Conservation (phyloP, 2,797 vertebrate genomes). For the Tragelaphus oryx region DNA sequence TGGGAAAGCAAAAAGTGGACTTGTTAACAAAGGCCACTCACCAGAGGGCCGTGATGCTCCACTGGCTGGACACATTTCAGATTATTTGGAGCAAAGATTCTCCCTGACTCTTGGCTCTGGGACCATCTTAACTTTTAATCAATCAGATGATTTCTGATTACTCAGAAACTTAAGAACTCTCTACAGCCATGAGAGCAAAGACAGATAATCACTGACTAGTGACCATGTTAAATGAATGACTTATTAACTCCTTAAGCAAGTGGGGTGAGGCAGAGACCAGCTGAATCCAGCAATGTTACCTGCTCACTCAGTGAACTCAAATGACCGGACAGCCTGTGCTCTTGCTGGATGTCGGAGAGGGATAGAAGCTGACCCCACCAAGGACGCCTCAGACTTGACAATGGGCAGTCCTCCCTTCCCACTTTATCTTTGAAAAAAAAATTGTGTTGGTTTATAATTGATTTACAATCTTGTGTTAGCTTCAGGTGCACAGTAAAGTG, state of each 20-base stretch:
- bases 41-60: conserved; percentile 23
- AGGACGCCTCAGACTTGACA: not conserved
- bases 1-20: not conserved
- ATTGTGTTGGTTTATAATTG: not conserved
- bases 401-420: not conserved
- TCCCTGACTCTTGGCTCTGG: conserved; percentile 13
- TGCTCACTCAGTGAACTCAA: not conserved
- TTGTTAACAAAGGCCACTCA: conserved; percentile 57
- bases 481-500: not conserved
- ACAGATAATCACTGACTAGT: not conserved
- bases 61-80: conserved; percentile 41
- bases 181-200: not conserved
- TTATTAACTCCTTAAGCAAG: not conserved
- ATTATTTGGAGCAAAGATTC: conserved; percentile 41
- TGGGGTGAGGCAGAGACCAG: not conserved
- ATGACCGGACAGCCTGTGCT: not conserved
- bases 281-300: not conserved
- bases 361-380: not conserved
- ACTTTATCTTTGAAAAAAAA: not conserved
- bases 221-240: not conserved
- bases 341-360: fast-evolving
- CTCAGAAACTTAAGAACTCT: conserved; percentile 20
- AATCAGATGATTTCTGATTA: conserved; percentile 29
- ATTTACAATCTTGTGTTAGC: not conserved
- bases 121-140: conserved; percentile 33